Evolutionary conservation across 2,888 invertebrate species (phyloP).

Genomic region (Drosophila fulvimacula): DNA sequence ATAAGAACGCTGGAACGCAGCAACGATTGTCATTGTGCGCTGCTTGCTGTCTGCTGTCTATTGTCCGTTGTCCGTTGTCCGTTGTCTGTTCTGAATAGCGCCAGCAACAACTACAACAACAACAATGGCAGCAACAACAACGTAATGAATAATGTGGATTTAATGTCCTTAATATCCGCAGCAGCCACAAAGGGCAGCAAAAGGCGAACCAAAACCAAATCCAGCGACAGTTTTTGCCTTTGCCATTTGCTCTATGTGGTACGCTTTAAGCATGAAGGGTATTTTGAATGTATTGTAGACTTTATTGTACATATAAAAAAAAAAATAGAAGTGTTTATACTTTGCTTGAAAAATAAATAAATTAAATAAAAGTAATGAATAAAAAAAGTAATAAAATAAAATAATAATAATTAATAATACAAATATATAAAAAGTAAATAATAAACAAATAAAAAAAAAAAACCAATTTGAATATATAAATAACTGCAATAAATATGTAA

Average conservation of each 20-base stretch:
- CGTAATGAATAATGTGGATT: constrained; percentile 74
- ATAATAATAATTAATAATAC: no score
- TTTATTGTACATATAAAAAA: no score
- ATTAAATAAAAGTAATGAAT: no score
- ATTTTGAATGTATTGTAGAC: neutral
- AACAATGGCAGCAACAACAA: constrained; percentile 27
- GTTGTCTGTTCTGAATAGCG: constrained; percentile 20
- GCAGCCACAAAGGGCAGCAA: constrained; percentile 60
- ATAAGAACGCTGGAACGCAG: constrained; percentile 50
- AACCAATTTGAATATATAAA: no score
- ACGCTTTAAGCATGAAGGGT: neutral
- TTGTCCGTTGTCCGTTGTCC: constrained; percentile 5
- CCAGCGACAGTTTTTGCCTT: constrained; percentile 53
- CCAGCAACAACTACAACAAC: constrained; percentile 7
- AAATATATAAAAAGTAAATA: no score
- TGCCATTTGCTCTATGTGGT: constrained; percentile 13
- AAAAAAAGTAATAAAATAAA: no score
- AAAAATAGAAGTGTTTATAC: no score
- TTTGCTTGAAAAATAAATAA: no score
- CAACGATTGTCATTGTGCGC: constrained; percentile 64
- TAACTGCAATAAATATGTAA: no score
- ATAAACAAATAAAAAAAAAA: no score
- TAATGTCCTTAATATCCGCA: constrained; percentile 74
- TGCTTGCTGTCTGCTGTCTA: constrained; percentile 16
- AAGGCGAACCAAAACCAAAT: constrained; percentile 45